These are phyloP conservation scores for Rhinella marina DNA, from an alignment of 2,797 vertebrate genomes.

Conservation along the genomic window DNA sequence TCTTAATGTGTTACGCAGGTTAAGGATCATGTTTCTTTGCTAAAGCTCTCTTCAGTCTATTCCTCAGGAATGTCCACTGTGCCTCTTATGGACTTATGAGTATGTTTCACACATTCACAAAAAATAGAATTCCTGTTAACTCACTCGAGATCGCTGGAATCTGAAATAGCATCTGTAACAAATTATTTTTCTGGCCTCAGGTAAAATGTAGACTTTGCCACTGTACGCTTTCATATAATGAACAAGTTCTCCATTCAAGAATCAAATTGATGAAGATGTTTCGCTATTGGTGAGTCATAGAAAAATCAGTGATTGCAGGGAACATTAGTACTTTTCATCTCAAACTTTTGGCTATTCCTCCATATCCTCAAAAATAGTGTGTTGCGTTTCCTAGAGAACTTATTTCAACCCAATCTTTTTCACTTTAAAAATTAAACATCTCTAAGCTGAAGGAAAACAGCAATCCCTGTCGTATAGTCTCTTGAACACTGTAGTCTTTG, in stretches of 20 bases:
- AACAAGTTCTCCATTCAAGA: slow-evolving; percentile 74
- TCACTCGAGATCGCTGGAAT: slow-evolving; percentile 12
- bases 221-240: slow-evolving; percentile 72
- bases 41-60: not conserved
- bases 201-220: slow-evolving; percentile 68
- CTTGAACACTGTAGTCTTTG: slow-evolving; percentile 21
- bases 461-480: not conserved
- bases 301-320: slow-evolving; percentile 16
- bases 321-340: slow-evolving; percentile 30
- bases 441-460: slow-evolving; percentile 20
- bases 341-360: slow-evolving; percentile 15
- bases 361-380: slow-evolving; percentile 5
- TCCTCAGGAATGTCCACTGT: slow-evolving; percentile 18
- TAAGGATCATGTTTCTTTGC: not conserved
- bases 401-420: slow-evolving; percentile 19
- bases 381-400: slow-evolving; percentile 34
- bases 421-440: slow-evolving; percentile 6
- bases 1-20: not conserved
- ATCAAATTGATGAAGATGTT: slow-evolving; percentile 73
- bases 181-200: slow-evolving; percentile 70
- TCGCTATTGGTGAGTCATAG: slow-evolving; percentile 67
- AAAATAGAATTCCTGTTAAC: not conserved
- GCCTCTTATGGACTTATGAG: not conserved
- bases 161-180: slow-evolving; percentile 61
- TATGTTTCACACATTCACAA: not conserved